A percentile compares a stretch with the other conserved stretches of the same genome.
Evolutionary conservation across 2,888 invertebrate species (phyloP).

Genomic region (Abscondita cerata): DNA sequence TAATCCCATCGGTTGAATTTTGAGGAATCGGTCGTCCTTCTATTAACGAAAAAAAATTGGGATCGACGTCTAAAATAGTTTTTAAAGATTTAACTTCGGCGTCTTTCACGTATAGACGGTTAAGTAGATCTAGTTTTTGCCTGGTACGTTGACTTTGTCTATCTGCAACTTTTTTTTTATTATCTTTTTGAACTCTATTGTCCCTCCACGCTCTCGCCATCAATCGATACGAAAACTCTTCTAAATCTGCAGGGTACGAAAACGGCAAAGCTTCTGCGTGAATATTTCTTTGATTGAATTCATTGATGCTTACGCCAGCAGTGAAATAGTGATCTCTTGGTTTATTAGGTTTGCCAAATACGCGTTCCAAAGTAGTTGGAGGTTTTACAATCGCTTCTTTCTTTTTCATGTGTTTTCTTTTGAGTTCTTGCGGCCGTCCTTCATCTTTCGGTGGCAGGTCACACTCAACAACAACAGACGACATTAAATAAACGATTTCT

Average conservation of each 20-base stretch:
- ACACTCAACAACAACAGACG: not conserved
- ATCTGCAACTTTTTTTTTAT: slow-evolving; percentile 48
- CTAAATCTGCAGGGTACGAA: slow-evolving; percentile 55
- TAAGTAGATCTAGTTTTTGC: slow-evolving; percentile 61
- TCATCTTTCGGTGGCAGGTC: not conserved
- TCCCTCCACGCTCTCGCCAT: slow-evolving; percentile 56
- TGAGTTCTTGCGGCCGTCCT: not conserved
- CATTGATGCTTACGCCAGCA: slow-evolving; percentile 43
- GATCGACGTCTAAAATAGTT: slow-evolving; percentile 70
- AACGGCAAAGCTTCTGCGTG: slow-evolving; percentile 58
- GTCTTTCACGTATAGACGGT: slow-evolving; percentile 65
- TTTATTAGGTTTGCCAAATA: slow-evolving; percentile 41
- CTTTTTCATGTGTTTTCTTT: not conserved
- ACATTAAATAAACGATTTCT: not conserved
- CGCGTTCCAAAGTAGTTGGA: slow-evolving; percentile 40
- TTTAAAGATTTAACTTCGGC: slow-evolving; percentile 60
- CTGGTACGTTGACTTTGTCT: slow-evolving; percentile 52
- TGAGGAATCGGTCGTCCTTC: slow-evolving; percentile 67
- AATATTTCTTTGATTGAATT: slow-evolving; percentile 49
- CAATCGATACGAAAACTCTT: slow-evolving; percentile 58
- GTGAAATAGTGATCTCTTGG: slow-evolving; percentile 49
- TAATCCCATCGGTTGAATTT: slow-evolving; percentile 66
- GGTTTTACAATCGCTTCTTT: slow-evolving; percentile 33
- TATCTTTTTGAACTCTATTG: slow-evolving; percentile 48
- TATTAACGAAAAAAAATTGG: slow-evolving; percentile 69